Base-by-base conservation (phyloP, 2,888 invertebrate species). In the Polydrusus tereticollis region DNA sequence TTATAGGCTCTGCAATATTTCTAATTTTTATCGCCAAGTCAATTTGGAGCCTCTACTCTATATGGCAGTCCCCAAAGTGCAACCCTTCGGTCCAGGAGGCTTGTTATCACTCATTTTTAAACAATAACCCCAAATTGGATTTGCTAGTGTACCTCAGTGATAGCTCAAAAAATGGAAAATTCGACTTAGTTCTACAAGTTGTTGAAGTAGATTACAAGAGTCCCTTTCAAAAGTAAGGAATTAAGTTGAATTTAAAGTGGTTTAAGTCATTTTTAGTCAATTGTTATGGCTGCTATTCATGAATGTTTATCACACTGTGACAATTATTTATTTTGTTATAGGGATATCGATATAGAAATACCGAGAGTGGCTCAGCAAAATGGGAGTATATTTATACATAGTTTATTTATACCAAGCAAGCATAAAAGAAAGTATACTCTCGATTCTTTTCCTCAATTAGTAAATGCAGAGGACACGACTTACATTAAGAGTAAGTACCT, bases 361-460 rank as follows among this genome's bases (percentile, higher is more conserved):
- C 94, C 96, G 2, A 85, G 86, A 20, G 90, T 90, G 83, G 94
- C 94, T 0, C 88, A 93, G 12, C 90, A 91, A 69, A 98, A 98
- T 88, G 98, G 97, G 0, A 93, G 94, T 5, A 83, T 98, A 52
- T 93, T 88, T 82, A 88, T 96, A 81, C 94, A 96, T 84, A 89
- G 93, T 1, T 88, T 92, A 57, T 81, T 94, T 36, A 88, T 91
- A 16, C 89, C 92, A 60, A 85, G 89, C 29, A 55, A 60, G 12
- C 43, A 65, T 29, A 85, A 86, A 20, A 86, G 82, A 36, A 86
- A 87, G 1, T 80, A 88, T 0, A 47, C 67, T 16, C 88, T 89
- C 67, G 85, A 86, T 77, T 84, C 85, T 18, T 90, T 91, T 83
- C 86, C 87, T 60, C 89, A 90, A 26, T 86, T 92, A 26, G 86